phyloP scores from a whole-genome alignment of 2,113 vertebrate species.

The Heterocephalus glaber region DNA sequence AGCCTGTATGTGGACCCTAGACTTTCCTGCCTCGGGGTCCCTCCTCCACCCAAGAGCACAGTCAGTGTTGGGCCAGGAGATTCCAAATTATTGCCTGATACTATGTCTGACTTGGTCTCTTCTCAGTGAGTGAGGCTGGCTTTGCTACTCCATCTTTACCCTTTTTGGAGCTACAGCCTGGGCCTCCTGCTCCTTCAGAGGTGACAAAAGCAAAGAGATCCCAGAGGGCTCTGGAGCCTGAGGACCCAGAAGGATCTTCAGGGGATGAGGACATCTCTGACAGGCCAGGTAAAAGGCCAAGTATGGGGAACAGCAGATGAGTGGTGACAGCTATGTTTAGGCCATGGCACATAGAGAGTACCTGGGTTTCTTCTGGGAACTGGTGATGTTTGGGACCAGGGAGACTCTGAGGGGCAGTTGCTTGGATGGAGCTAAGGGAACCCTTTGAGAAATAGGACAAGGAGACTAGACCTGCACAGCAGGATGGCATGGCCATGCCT shows the following conservation, averaged over 20 bases:
- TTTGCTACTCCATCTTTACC: not conserved
- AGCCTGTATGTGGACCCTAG: not conserved
- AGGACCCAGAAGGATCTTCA: slow-evolving; percentile 42
- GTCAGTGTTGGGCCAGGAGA: not conserved
- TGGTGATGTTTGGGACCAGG: not conserved
- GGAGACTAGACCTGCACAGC: not conserved
- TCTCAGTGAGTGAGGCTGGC: not conserved
- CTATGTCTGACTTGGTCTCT: not conserved
- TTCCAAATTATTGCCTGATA: not conserved
- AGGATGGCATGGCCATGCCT: not conserved
- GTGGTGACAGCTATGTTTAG: not conserved
- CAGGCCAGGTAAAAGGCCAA: slow-evolving; percentile 48
- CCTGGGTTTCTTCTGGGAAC: slow-evolving; percentile 6
- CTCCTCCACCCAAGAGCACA: not conserved
- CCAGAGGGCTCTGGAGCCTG: not conserved
- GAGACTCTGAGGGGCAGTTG: not conserved
- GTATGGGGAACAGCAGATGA: not conserved
- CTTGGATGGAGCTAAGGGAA: not conserved
- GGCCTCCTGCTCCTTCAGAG: slow-evolving; percentile 11
- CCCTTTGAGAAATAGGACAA: not conserved
- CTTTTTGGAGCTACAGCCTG: not conserved
- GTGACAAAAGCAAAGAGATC: not conserved
- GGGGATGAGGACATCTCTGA: not conserved
- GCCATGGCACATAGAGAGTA: not conserved
- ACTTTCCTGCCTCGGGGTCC: not conserved